Base-by-base conservation (phyloP, 1,140 invertebrate species). In the Leptestheria dahalacensis region DNA sequence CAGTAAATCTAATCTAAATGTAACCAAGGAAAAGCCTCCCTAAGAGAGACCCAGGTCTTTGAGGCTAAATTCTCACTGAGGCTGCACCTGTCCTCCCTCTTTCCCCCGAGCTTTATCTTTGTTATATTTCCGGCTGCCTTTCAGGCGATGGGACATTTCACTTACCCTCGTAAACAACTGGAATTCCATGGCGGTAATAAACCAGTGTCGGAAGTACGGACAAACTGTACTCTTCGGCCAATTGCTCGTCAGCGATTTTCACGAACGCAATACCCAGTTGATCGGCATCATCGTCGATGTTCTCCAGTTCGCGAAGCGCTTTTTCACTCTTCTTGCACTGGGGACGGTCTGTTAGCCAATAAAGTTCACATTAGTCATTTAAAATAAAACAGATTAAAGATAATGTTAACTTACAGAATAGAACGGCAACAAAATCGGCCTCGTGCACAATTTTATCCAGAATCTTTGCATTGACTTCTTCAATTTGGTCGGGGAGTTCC, bases 231-330 rank as follows among this genome's bases (percentile, higher is more conserved):
- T 94, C 90, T 70, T 92, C 87, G 59, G 90, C 88, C 60, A 95
- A 75, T 68, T 82, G 80, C 73, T 92, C 86, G 71, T 95, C 91
- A 64, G 90, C 84, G 68, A 94, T 93, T 73, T 94, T 94, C 23
- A 94, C 91, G 71, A 94, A 94, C 62, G 88, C 90, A 68, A 94
- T 93, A 50, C 88, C 89, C 61, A 94, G 77, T 69, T 93, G 88
- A 74, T 93, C 91, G n/a, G 91, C 91, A 73, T 94, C 91, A 68
- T 93, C 90, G 69, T 93, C 90, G 67, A 94, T 93, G 73, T 94
- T 93, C 72, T 95, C 91, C 47, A 71, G 63, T 74, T 91, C 87
- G 74, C 87, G 82, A 50, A 92, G 76, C 48, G 87, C 88, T 74
- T 88, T 91, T 26, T 86, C 82, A 69, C 88, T 91, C 74, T 90